Percentiles rank a stretch among this genome's conserved stretches.
These are phyloP conservation scores for Elysia crispata DNA, from an alignment of 2,888 invertebrate species.

Conservation along the genomic window DNA sequence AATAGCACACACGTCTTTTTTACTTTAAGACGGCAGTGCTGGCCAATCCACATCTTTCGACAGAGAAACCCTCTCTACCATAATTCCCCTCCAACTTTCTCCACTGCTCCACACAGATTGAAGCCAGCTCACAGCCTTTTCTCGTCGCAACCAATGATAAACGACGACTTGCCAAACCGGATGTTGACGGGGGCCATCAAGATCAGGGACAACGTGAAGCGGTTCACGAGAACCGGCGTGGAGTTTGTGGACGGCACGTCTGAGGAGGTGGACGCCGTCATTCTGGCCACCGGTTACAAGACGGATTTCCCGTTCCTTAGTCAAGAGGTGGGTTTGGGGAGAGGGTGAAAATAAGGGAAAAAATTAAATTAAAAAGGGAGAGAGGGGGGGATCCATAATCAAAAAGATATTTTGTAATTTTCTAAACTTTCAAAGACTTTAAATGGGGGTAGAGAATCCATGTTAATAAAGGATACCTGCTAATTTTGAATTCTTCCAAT, in stretches of 20 bases:
- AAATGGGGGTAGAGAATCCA: too few species aligned
- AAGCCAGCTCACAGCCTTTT: constrained; percentile 72
- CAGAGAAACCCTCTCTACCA: neutral
- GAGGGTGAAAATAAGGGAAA: too few species aligned
- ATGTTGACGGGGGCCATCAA: constrained; percentile 74
- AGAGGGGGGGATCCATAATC: too few species aligned
- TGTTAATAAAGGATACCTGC: too few species aligned
- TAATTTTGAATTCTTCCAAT: too few species aligned
- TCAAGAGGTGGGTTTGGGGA: constrained; percentile 56
- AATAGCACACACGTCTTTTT: too few species aligned
- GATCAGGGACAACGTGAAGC: constrained; percentile 70
- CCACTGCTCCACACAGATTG: constrained; percentile 58
- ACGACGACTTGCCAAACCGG: constrained; percentile 77
- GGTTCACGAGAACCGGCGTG: constrained; percentile 68
- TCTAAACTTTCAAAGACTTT: too few species aligned
- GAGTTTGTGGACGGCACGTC: constrained; percentile 72
- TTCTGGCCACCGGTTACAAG: constrained; percentile 76
- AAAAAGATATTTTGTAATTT: too few species aligned
- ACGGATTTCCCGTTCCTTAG: constrained; percentile 78
- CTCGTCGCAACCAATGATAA: constrained; percentile 75
- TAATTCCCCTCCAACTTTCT: too few species aligned
- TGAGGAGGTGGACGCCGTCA: constrained; percentile 73
- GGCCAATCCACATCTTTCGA: neutral
- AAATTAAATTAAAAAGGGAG: too few species aligned
- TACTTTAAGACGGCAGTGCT: too few species aligned